Percentiles rank a stretch among this genome's conserved stretches.
phyloP scores from a whole-genome alignment of 2,797 vertebrate genomes.

The Esox masquinongy region DNA sequence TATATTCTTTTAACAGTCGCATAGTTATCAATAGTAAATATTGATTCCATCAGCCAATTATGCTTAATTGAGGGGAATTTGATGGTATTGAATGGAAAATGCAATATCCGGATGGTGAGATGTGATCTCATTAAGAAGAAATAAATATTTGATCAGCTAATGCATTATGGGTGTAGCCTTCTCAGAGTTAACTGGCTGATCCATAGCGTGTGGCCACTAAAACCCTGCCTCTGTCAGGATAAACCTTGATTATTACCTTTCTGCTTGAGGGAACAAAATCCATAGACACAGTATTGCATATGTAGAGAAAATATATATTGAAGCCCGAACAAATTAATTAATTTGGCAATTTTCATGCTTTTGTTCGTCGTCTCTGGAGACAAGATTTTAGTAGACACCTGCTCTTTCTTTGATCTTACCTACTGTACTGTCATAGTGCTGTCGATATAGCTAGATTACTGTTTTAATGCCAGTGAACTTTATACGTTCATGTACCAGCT shows the following conservation, averaged over 20 bases:
- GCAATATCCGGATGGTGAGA: constrained; percentile 26
- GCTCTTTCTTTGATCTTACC: background rate
- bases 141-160: constrained; percentile 48
- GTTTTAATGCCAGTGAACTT: background rate
- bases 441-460: background rate
- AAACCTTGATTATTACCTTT: background rate
- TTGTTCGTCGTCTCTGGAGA: background rate
- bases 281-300: background rate
- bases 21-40: constrained; percentile 27
- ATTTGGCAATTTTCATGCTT: background rate
- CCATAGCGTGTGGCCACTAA: background rate
- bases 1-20: constrained; percentile 12
- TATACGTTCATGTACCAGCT: background rate
- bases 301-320: background rate
- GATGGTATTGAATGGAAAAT: constrained; percentile 34
- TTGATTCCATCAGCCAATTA: constrained; percentile 47
- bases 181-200: background rate
- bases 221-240: background rate
- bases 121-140: constrained; percentile 41
- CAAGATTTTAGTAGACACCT: background rate
- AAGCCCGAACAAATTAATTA: background rate
- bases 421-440: background rate
- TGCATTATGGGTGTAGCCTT: constrained; percentile 14
- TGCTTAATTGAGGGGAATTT: constrained; percentile 37
- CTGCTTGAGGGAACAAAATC: background rate